phyloP scores from a whole-genome alignment of 2,113 vertebrate species.

The Nycticorax nycticorax region DNA sequence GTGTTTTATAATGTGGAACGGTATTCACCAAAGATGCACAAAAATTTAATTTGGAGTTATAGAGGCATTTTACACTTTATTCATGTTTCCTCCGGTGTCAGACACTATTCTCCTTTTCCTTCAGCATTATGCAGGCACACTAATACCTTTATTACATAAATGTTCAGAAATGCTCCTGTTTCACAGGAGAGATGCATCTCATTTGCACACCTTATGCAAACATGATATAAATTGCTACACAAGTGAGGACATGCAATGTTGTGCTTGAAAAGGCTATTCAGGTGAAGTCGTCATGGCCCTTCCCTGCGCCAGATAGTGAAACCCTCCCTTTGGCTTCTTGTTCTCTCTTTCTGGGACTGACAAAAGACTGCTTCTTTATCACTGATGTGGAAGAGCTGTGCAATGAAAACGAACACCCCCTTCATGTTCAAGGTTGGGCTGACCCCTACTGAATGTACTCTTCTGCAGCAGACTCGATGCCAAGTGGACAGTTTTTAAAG shows the following conservation, averaged over 20 bases:
- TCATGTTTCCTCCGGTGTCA: not conserved
- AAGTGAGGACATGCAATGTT: slow-evolving; percentile 25
- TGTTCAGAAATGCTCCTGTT: slow-evolving; percentile 33
- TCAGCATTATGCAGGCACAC: not conserved
- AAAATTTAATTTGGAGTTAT: not conserved
- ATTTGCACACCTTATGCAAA: slow-evolving; percentile 46
- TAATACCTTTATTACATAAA: slow-evolving; percentile 11
- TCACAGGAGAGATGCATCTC: slow-evolving; percentile 9
- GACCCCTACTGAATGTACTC: not conserved
- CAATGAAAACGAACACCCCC: not conserved
- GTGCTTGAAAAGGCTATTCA: not conserved
- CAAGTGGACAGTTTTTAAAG: not conserved
- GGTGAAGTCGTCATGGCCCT: slow-evolving; percentile 10
- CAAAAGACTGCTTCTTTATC: not conserved
- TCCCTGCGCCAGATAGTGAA: not conserved
- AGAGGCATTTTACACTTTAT: not conserved
- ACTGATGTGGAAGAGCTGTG: not conserved
- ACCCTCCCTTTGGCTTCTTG: slow-evolving; percentile 3
- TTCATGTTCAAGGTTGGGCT: not conserved
- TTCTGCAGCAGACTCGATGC: not conserved
- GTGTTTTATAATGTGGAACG: not conserved
- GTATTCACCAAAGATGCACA: not conserved
- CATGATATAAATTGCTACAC: slow-evolving; percentile 39
- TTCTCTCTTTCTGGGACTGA: not conserved
- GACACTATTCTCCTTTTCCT: not conserved